These are phyloP conservation scores for Drosophila carrolli DNA, from an alignment of 1,140 invertebrate species.

Conservation along the genomic window DNA sequence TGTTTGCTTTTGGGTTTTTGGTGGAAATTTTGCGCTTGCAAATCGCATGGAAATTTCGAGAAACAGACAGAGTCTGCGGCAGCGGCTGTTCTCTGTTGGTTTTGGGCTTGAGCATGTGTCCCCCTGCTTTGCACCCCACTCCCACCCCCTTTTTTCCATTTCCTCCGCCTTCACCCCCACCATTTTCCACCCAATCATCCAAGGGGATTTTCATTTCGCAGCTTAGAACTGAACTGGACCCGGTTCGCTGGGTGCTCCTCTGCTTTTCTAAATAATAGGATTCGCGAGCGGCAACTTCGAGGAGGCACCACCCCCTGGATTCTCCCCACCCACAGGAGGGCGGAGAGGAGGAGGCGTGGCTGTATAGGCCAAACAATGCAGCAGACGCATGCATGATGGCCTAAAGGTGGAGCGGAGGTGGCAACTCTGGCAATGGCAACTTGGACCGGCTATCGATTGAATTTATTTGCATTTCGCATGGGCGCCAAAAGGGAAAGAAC, in stretches of 20 bases:
- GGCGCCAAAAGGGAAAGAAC: slow-evolving; percentile 11
- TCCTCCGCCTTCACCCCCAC: not conserved
- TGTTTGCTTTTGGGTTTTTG: slow-evolving; percentile 70
- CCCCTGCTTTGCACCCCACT: slow-evolving; percentile 4
- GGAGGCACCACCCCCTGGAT: slow-evolving; percentile 28
- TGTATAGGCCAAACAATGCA: slow-evolving; percentile 57
- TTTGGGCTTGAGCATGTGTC: slow-evolving; percentile 70
- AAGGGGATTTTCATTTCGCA: slow-evolving; percentile 77
- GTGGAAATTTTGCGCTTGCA: slow-evolving; percentile 78
- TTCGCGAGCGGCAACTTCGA: slow-evolving; percentile 59
- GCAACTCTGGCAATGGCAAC: slow-evolving; percentile 28
- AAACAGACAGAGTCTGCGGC: slow-evolving; percentile 16
- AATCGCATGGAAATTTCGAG: slow-evolving; percentile 76
- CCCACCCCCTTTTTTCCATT: not conserved
- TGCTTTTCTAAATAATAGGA: slow-evolving; percentile 66
- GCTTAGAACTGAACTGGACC: slow-evolving; percentile 44
- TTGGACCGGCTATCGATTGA: slow-evolving; percentile 78
- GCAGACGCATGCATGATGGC: slow-evolving; percentile 62
- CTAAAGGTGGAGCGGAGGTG: slow-evolving; percentile 43
- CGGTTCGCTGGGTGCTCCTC: slow-evolving; percentile 22
- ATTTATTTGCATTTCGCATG: slow-evolving; percentile 78
- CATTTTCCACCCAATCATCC: slow-evolving; percentile 10
- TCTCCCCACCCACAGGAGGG: not conserved
- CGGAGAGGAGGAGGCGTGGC: not conserved
- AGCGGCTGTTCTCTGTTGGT: slow-evolving; percentile 44